These are phyloP conservation scores for Scophthalmus maximus DNA, from an alignment of 2,113 vertebrate genomes.

Conservation along the genomic window DNA sequence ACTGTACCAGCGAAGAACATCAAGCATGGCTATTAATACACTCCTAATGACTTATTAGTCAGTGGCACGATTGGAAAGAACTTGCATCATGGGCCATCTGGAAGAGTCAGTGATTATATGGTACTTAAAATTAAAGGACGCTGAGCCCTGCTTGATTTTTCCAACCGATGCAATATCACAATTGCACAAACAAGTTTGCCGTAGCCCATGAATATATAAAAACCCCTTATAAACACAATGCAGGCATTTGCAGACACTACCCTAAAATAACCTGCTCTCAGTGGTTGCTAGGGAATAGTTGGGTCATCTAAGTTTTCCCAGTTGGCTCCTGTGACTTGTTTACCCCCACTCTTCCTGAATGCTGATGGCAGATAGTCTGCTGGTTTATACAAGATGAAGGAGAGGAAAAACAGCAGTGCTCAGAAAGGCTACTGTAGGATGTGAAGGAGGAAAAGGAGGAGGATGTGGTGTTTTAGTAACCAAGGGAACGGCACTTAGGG, in stretches of 20 bases:
- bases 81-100: too few species aligned
- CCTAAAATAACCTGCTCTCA: slow-evolving; percentile 56
- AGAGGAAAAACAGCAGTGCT: slow-evolving; percentile 61
- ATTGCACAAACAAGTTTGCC: slow-evolving; percentile 7
- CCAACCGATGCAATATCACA: slow-evolving; percentile 16
- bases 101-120: slow-evolving; percentile 2
- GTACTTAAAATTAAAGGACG: slow-evolving; percentile 19
- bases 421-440: slow-evolving; percentile 19
- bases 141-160: slow-evolving; percentile 10
- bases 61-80: slow-evolving; percentile 18
- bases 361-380: slow-evolving; percentile 69
- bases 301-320: slow-evolving; percentile 62
- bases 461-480: slow-evolving; percentile 42
- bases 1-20: too few species aligned
- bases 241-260: slow-evolving; percentile 4
- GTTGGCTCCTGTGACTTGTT: slow-evolving; percentile 67
- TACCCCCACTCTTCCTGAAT: slow-evolving; percentile 78
- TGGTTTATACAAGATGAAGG: slow-evolving; percentile 66
- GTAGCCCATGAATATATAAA: slow-evolving; percentile 28
- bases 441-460: slow-evolving; percentile 16
- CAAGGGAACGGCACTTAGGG: slow-evolving; percentile 28
- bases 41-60: slow-evolving; percentile 28
- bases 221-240: slow-evolving; percentile 21
- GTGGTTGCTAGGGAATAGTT: slow-evolving; percentile 56
- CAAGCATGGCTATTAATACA: too few species aligned